Evolutionary conservation across 1,140 invertebrate species (phyloP).

Genomic region (Penaeus vannamei): DNA sequence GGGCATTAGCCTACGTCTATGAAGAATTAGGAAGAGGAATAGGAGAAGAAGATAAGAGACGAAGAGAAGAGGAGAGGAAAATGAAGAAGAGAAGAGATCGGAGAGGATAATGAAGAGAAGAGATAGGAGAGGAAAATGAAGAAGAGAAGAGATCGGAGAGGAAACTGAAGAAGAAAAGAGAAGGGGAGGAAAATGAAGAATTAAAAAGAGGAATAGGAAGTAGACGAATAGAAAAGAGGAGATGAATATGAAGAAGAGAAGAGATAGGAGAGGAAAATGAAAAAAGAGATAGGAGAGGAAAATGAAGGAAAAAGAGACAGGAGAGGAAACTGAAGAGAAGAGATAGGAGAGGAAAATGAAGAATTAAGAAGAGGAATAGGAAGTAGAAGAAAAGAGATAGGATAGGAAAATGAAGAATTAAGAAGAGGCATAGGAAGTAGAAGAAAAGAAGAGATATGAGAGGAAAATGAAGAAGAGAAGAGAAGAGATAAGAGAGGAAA

Average conservation of each 20-base stretch:
- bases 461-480: not conserved
- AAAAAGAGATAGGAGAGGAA: not conserved
- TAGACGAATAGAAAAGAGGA: not conserved
- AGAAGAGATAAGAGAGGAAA: not conserved
- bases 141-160: not conserved
- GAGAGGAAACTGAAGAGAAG: not conserved
- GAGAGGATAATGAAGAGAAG: not conserved
- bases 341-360: conserved; percentile 12
- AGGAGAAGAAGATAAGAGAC: not conserved
- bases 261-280: not conserved
- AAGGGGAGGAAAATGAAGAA: not conserved
- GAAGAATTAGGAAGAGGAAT: not conserved
- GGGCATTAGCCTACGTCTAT: too few relatives aligned
- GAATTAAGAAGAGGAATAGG: conserved; percentile 17
- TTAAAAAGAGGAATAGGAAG: not conserved
- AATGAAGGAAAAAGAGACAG: conserved; percentile 31
- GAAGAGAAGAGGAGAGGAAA: not conserved
- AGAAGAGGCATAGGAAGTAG: not conserved
- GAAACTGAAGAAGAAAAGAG: not conserved
- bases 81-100: not conserved
- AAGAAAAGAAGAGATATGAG: not conserved
- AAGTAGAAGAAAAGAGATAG: not conserved
- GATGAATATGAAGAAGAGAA: not conserved
- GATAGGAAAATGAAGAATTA: not conserved
- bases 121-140: not conserved